These are phyloP conservation scores for Ischnura elegans DNA, from an alignment of 2,888 invertebrate species.

Conservation along the genomic window DNA sequence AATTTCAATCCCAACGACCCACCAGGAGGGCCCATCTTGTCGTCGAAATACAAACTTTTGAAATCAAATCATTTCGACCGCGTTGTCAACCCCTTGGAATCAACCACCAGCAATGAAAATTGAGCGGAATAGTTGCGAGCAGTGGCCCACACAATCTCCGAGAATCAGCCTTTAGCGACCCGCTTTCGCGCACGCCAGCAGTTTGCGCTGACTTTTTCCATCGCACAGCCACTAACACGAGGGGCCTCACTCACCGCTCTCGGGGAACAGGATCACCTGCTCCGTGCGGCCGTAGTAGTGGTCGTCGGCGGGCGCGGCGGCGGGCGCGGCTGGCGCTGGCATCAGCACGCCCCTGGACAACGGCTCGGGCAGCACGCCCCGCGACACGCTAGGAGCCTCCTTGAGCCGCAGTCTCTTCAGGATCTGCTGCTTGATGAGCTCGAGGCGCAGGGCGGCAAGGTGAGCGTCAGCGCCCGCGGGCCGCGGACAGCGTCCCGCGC, in stretches of 20 bases:
- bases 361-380: slow-evolving; percentile 83
- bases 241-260: slow-evolving; percentile 82
- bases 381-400: slow-evolving; percentile 84
- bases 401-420: slow-evolving; percentile 88
- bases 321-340: slow-evolving; percentile 80
- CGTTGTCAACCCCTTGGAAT: too few relatives aligned
- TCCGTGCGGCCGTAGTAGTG: slow-evolving; percentile 92
- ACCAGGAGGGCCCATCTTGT: too few relatives aligned
- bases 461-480: slow-evolving; percentile 71
- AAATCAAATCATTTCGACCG: too few relatives aligned
- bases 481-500: not conserved
- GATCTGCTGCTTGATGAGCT: slow-evolving; percentile 92
- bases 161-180: too few relatives aligned
- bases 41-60: too few relatives aligned
- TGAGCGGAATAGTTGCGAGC: too few relatives aligned
- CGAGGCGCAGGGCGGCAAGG: slow-evolving; percentile 86
- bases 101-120: too few relatives aligned
- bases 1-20: too few relatives aligned
- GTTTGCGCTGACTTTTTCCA: not conserved
- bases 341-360: slow-evolving; percentile 86
- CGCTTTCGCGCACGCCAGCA: too few relatives aligned
- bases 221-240: not conserved
- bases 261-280: slow-evolving; percentile 90
- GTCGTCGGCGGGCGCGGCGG: slow-evolving; percentile 82
- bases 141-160: too few relatives aligned